A percentile compares a stretch with the other conserved stretches of the same genome.
These are phyloP conservation scores for Orestias chungarensis DNA, from an alignment of 2,797 vertebrate genomes.

Conservation along the genomic window DNA sequence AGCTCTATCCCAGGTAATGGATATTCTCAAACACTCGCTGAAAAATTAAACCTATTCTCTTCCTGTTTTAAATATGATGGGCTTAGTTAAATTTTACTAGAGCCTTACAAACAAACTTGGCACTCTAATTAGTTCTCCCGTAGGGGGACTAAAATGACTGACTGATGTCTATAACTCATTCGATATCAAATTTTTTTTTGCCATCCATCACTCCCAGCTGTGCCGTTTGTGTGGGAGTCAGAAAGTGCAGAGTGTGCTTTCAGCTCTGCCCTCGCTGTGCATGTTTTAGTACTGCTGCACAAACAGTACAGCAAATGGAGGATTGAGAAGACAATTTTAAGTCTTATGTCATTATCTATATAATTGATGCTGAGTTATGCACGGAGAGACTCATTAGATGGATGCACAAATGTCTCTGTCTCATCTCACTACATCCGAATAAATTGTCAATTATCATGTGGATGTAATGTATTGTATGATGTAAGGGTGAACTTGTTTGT, in stretches of 20 bases:
- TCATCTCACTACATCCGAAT: constrained; percentile 21
- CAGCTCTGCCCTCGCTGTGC: constrained; percentile 41
- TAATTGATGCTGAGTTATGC: constrained; percentile 26
- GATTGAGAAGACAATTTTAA: constrained; percentile 14
- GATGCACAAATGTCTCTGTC: constrained; percentile 30
- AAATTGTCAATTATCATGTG: constrained; percentile 25
- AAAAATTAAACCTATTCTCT: not conserved
- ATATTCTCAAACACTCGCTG: not conserved
- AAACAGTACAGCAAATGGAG: constrained; percentile 15
- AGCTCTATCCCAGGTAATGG: not conserved
- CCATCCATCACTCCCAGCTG: constrained; percentile 42
- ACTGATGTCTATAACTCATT: constrained; percentile 54
- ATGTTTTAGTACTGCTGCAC: constrained; percentile 38
- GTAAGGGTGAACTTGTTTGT: not conserved
- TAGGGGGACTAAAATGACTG: constrained; percentile 38
- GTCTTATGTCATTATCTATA: constrained; percentile 6
- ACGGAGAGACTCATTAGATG: constrained; percentile 7
- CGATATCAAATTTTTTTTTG: constrained; percentile 52
- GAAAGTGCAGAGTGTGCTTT: constrained; percentile 33
- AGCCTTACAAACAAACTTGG: constrained; percentile 5
- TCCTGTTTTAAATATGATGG: not conserved
- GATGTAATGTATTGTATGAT: not conserved
- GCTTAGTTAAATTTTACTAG: constrained; percentile 8
- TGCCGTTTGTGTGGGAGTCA: constrained; percentile 36
- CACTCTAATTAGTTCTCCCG: constrained; percentile 28